These are phyloP conservation scores for Ianthella basta DNA, from an alignment of 37 sponge, comb jelly and placozoan genomes.

Conservation along the genomic window DNA sequence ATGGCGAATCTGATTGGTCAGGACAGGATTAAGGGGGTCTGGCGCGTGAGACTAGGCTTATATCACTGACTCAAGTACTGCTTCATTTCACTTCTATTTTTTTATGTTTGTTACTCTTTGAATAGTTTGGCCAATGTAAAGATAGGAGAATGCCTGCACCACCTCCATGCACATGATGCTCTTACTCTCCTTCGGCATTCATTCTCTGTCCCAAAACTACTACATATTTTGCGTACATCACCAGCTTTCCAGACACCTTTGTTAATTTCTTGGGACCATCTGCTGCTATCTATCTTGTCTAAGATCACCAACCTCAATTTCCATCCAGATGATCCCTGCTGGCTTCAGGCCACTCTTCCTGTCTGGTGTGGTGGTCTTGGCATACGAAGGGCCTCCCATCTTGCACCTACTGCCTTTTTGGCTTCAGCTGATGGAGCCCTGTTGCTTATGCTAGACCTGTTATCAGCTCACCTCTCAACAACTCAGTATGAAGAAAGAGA, in stretches of 20 bases:
- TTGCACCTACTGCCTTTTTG: conserved; percentile 57
- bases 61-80: too few species aligned
- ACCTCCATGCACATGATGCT: too few species aligned
- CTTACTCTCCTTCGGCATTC: conserved; percentile 36
- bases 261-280: conserved; percentile 9
- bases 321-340: conserved; percentile 26
- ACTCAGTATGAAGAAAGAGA: not conserved
- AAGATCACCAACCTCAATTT: conserved; percentile 29
- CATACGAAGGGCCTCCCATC: too few species aligned
- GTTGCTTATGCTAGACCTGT: conserved; percentile 17
- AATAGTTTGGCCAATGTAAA: too few species aligned
- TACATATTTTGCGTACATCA: conserved; percentile 49
- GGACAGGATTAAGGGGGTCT: too few species aligned
- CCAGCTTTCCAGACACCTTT: conserved; percentile 20
- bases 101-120: too few species aligned
- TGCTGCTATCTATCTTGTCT: conserved; percentile 20
- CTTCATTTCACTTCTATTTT: too few species aligned
- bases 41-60: too few species aligned
- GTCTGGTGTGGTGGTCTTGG: conserved; percentile 49
- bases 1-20: too few species aligned
- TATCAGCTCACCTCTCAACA: conserved; percentile 10
- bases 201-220: conserved; percentile 48
- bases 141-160: too few species aligned
- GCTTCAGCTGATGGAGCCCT: conserved; percentile 48
- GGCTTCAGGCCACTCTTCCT: conserved; percentile 58